Conservation (phyloP, 1,140 invertebrate species). For the Drosophila prosaltans region DNA sequence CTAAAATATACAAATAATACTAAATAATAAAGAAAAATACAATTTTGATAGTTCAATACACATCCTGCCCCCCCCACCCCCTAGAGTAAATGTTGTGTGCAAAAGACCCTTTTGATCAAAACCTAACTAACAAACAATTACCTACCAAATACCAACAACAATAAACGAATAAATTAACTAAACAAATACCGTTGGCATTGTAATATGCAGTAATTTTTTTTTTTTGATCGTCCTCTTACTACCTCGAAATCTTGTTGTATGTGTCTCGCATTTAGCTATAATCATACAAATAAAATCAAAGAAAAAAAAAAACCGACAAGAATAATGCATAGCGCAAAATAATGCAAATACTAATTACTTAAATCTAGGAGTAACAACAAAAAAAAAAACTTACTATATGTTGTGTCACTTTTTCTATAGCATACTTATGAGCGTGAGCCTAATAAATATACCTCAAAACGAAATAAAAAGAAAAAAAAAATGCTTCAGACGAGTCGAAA, state of each 20-base stretch:
- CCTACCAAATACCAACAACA: constrained; percentile 28
- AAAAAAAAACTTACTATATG: constrained; percentile 60
- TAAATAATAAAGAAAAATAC: constrained; percentile 30
- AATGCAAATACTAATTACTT: neutral
- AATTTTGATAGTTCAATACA: constrained; percentile 74
- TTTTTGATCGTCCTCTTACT: constrained; percentile 29
- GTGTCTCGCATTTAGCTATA: constrained; percentile 70
- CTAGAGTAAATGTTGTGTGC: constrained; percentile 71
- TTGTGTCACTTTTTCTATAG: constrained; percentile 75
- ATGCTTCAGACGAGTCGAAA: constrained; percentile 58
- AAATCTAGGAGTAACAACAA: constrained; percentile 51
- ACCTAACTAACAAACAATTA: neutral
- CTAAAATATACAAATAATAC: constrained; percentile 66
- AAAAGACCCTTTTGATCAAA: constrained; percentile 32
- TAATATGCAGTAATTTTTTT: neutral
- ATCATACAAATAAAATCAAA: constrained; percentile 6
- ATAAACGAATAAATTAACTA: constrained; percentile 17
- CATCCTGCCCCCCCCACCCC: neutral
- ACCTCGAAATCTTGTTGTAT: constrained; percentile 77
- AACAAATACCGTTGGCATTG: constrained; percentile 2
- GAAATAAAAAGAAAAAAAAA: neutral
- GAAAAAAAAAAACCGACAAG: constrained; percentile 28
- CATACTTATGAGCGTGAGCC: constrained; percentile 49
- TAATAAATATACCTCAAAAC: constrained; percentile 54
- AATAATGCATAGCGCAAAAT: constrained; percentile 37